Evolutionary conservation across 2,797 vertebrate genomes (phyloP), one percentile per base, ranked within the genome.

Genomic region (Catostomus latipinnis): DNA sequence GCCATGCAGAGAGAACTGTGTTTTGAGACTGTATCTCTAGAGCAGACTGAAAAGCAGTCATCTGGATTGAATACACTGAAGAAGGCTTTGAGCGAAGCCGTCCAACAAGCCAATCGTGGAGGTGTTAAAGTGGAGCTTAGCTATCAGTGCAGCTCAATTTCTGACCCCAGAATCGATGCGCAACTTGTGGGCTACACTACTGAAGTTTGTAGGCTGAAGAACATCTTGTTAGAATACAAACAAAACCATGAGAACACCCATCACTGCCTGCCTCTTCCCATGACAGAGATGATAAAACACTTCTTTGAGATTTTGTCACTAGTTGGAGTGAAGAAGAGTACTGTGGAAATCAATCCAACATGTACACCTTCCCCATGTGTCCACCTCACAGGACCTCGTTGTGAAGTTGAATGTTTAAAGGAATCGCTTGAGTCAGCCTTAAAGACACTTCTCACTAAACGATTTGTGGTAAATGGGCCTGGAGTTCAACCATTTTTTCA

Each of bases 101-200:
- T 86, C 66, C 63, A 72, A 0, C 6, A 82, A 4, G 86, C 60
- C 58, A 93, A 93, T 84, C 0, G 0, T 14, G 22, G 0, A 0
- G 66, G 63, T 46, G 3, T 75, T 5, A 87, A 80, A 49, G 88
- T 93, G 9, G 69, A 89, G 0, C 6, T 86, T 56, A 81, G 50
- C 73, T 89, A 88, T 12, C 49, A 83, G 8, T n/a, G 74, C 10
- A 84, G 10, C 49, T 1, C 48, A 4, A 58, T 1, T 18, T 18
- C 57, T 62, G 22, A 65, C 1, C 0, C 46, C 49, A 45, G 6
- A 3, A 72, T 10, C 3, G 75, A 57, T 5, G 83, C 92, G 0
- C 76, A 56, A 14, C 43, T 93, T 10, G 82, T 90, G 46, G 93
- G 93, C 6, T 91, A 88, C 72, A 86, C 18, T 6, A 46, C 86